Percentiles rank a stretch among this genome's conserved stretches.
phyloP scores from a whole-genome alignment of 1,140 invertebrate genomes.

The Octopus bimaculoides region DNA sequence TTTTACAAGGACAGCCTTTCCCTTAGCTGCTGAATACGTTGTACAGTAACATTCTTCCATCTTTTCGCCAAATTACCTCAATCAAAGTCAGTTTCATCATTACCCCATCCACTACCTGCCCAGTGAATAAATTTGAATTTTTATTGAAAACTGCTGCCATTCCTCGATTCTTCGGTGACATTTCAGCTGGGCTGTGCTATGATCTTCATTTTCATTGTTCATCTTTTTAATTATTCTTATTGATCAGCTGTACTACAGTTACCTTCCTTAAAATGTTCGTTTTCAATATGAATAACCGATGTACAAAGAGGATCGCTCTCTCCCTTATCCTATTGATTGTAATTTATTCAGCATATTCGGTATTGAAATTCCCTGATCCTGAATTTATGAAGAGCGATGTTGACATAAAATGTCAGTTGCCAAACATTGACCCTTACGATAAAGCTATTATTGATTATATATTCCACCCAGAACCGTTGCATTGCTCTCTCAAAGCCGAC shows the following conservation, averaged over 20 bases:
- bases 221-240: not conserved
- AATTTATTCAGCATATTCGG: not conserved
- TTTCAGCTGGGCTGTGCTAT: not conserved
- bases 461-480: not conserved
- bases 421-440: slow-evolving; percentile 3
- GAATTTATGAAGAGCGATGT: not conserved
- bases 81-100: too few species aligned
- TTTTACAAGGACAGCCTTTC: too few species aligned
- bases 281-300: not conserved
- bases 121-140: too few species aligned
- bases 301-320: not conserved
- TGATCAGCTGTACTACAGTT: not conserved
- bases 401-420: not conserved
- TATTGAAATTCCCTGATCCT: not conserved
- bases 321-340: not conserved
- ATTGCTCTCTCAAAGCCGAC: not conserved
- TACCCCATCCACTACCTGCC: too few species aligned
- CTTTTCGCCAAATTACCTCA: too few species aligned
- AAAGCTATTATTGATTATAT: not conserved
- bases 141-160: too few species aligned
- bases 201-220: not conserved
- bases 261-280: not conserved
- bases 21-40: too few species aligned
- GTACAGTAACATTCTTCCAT: too few species aligned
- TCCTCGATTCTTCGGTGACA: not conserved